Evolutionary conservation across 2,797 vertebrate species (phyloP).

Genomic region (Acrossocheilus fasciatus): DNA sequence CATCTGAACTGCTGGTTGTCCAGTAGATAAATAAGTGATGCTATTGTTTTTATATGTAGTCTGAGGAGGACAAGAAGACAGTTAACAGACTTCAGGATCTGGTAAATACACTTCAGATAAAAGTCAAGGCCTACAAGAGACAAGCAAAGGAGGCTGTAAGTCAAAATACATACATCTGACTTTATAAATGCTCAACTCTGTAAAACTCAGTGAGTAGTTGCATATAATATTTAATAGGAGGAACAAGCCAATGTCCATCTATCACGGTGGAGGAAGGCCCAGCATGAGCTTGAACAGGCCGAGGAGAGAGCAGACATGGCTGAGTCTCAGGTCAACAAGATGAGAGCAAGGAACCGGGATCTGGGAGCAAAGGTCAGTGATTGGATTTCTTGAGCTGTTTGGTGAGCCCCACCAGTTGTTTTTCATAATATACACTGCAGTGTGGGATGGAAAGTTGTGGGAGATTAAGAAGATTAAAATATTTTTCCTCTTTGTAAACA

Average conservation of each 20-base stretch:
- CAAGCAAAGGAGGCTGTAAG: constrained; percentile 85
- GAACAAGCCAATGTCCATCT: constrained; percentile 62
- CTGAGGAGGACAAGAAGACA: constrained; percentile 85
- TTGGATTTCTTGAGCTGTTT: neutral
- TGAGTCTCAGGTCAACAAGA: constrained; percentile 74
- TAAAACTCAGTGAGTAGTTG: neutral
- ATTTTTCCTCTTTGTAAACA: constrained; percentile 53
- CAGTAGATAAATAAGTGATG: neutral
- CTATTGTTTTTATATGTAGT: constrained; percentile 64
- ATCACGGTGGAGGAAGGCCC: constrained; percentile 72
- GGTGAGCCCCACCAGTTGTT: neutral
- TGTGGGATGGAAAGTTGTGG: neutral
- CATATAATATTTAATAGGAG: constrained; percentile 71
- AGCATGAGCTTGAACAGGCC: constrained; percentile 74
- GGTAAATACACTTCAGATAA: constrained; percentile 84
- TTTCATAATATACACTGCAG: neutral
- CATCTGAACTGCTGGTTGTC: constrained; percentile 1
- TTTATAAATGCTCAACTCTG: neutral
- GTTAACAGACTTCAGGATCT: constrained; percentile 80
- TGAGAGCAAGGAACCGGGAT: constrained; percentile 69
- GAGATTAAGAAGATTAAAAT: constrained; percentile 56
- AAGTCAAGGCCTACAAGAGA: constrained; percentile 85
- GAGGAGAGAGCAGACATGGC: constrained; percentile 75
- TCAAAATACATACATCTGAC: constrained; percentile 42
- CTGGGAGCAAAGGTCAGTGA: constrained; percentile 56